Conservation (phyloP, 2,113 vertebrate species). For the Cyanoramphus novaezelandiae region DNA sequence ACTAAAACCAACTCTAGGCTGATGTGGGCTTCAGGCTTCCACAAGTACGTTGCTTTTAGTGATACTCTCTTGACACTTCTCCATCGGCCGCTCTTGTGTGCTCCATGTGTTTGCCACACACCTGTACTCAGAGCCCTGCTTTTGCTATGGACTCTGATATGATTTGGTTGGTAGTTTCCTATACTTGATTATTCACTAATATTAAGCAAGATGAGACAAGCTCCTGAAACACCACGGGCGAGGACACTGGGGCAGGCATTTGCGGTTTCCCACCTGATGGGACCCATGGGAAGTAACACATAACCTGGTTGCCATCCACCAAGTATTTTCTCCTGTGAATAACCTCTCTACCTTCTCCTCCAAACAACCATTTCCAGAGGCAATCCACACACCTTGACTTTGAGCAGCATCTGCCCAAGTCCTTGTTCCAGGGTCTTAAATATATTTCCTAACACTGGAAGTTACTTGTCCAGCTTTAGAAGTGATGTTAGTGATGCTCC, state of each 20-base stretch:
- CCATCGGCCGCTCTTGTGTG: neutral
- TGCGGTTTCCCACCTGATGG: neutral
- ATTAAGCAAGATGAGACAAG: neutral
- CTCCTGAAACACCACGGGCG: accelerated
- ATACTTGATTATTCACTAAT: neutral
- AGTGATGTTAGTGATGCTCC: neutral
- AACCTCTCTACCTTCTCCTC: neutral
- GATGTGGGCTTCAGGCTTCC: neutral
- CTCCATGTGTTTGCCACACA: neutral
- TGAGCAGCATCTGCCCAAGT: neutral
- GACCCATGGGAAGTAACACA: neutral
- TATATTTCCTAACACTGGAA: neutral
- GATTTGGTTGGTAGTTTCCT: neutral
- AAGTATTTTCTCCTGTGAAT: neutral
- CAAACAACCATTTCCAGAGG: neutral
- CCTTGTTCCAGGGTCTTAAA: neutral
- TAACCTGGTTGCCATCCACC: neutral
- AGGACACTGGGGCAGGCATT: neutral
- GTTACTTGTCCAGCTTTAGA: neutral
- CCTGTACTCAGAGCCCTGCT: neutral
- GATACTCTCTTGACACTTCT: neutral
- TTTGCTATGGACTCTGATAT: neutral
- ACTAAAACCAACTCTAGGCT: neutral
- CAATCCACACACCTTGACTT: neutral
- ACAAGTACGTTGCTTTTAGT: neutral